Base-by-base conservation (phyloP, 2,113 vertebrate genomes). In the Odontophorus gujanensis region DNA sequence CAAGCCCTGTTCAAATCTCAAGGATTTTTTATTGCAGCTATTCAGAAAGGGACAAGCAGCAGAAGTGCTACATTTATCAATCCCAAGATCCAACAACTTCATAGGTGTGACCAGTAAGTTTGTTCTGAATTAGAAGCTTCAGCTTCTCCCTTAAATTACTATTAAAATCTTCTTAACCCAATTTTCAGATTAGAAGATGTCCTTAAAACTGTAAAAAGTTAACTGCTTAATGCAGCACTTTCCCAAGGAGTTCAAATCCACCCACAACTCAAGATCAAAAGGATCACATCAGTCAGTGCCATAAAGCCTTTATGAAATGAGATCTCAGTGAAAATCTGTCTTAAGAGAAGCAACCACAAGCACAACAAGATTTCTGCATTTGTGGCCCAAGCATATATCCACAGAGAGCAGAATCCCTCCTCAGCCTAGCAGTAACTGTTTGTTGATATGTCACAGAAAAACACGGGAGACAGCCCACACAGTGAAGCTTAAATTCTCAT, bases 401-500 rank as follows among this genome's bases (percentile, higher is more conserved):
- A 59, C 0, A 2, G 16, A 85, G n/a, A 58, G 1, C 68, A 6
- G 84, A 91, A 69, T 38, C 42, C 16, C 12, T 61, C 48, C 32
- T 79, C 8, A 7, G 7, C 17, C 4, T 21, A 69, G 51, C 1
- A 75, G 12, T 20, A 68, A 4, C 43, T 73, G 16, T 81, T 63
- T 21, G 36, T 40, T 6, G 21, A 63, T 21, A 63, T 32, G 40
- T 76, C 58, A 85, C 4, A 36, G 20, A 74, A 84, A 42, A 12
- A 69, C 21, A 6, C 2, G 8, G 43, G 79, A 4, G 28, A 38
- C 1, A 59, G 40, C 2, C 11, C 47, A 80, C 0, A 2, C 4
- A 59, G n/a, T 4, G 18, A 81, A 75, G 40, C 38, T 53, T 62
- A 26, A 57, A 80, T 59, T 66, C 19, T 67, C 36, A 15, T 25